These are phyloP conservation scores for Parapristionchus giblindavisi DNA, from an alignment of 2,888 invertebrate genomes.

Conservation along the genomic window DNA sequence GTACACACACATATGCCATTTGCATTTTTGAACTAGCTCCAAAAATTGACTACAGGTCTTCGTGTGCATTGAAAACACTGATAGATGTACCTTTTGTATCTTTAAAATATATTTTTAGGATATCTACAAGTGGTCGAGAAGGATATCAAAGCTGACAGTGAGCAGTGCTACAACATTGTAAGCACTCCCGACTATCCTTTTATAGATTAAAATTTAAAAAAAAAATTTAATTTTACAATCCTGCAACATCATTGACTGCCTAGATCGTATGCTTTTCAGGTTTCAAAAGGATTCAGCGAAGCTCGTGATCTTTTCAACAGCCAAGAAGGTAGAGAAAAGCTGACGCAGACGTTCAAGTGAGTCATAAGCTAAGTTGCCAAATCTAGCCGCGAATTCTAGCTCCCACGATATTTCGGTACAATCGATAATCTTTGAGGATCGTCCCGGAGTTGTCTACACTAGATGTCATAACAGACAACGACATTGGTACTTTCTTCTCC, in stretches of 20 bases:
- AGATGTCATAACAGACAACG: not conserved
- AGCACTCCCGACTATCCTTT: not conserved
- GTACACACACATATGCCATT: too few species aligned
- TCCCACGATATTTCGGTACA: not conserved
- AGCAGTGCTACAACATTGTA: slow-evolving; percentile 16
- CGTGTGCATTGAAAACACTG: not conserved
- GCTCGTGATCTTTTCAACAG: not conserved
- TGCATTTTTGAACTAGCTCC: too few species aligned
- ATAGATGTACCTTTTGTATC: not conserved
- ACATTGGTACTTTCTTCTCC: slow-evolving; percentile 12
- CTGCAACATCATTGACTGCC: not conserved
- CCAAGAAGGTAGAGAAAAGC: not conserved
- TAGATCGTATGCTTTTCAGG: not conserved
- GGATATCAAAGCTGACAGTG: slow-evolving; percentile 7
- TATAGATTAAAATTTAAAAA: not conserved
- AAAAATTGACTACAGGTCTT: too few species aligned
- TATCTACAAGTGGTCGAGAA: slow-evolving; percentile 30
- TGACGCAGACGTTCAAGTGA: slow-evolving; percentile 4
- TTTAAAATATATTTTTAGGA: slow-evolving; percentile 16
- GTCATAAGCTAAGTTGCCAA: not conserved
- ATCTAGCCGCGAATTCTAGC: not conserved
- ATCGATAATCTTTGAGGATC: not conserved
- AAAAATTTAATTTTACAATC: not conserved
- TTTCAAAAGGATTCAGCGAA: not conserved
- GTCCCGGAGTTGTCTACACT: not conserved